Percentiles rank a stretch among this genome's conserved stretches.
phyloP scores from a whole-genome alignment of 2,888 invertebrate species.

The Nomada ferruginata region DNA sequence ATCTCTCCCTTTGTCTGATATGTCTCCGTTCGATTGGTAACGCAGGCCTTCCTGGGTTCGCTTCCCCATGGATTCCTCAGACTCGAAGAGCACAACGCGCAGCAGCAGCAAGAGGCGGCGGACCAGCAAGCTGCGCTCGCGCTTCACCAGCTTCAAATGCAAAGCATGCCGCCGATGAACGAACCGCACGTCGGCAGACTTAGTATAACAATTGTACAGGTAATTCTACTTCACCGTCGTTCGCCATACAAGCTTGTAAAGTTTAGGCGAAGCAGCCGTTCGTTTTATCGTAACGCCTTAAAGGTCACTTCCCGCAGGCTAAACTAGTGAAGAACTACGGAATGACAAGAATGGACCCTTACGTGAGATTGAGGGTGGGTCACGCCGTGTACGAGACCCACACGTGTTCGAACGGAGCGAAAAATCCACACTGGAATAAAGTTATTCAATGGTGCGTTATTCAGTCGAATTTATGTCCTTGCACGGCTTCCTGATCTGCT shows the following conservation, averaged over 20 bases:
- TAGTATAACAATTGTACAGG: slow-evolving; percentile 94
- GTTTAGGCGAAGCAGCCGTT: not conserved
- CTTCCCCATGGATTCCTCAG: slow-evolving; percentile 92
- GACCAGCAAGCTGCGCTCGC: slow-evolving; percentile 92
- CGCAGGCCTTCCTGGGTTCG: slow-evolving; percentile 91
- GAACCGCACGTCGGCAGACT: slow-evolving; percentile 88
- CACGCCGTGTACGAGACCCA: slow-evolving; percentile 98
- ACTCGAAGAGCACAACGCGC: slow-evolving; percentile 85
- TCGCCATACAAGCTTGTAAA: not conserved
- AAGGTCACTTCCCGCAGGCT: slow-evolving; percentile 85
- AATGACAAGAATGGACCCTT: slow-evolving; percentile 97
- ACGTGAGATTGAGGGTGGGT: slow-evolving; percentile 95
- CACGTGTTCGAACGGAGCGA: slow-evolving; percentile 97
- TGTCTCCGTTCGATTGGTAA: not conserved
- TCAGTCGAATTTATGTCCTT: not conserved
- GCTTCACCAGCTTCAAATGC: slow-evolving; percentile 88
- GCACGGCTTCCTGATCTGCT: not conserved
- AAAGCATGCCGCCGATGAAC: slow-evolving; percentile 84
- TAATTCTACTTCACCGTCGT: slow-evolving; percentile 67
- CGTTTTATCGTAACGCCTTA: slow-evolving; percentile 5
- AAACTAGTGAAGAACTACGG: slow-evolving; percentile 98
- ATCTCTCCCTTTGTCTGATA: no score
- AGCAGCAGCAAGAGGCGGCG: slow-evolving; percentile 89
- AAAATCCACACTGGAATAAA: slow-evolving; percentile 98
- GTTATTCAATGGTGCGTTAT: slow-evolving; percentile 92